phyloP scores from a whole-genome alignment of 1,140 invertebrate species.

The Drosophila littoralis region DNA sequence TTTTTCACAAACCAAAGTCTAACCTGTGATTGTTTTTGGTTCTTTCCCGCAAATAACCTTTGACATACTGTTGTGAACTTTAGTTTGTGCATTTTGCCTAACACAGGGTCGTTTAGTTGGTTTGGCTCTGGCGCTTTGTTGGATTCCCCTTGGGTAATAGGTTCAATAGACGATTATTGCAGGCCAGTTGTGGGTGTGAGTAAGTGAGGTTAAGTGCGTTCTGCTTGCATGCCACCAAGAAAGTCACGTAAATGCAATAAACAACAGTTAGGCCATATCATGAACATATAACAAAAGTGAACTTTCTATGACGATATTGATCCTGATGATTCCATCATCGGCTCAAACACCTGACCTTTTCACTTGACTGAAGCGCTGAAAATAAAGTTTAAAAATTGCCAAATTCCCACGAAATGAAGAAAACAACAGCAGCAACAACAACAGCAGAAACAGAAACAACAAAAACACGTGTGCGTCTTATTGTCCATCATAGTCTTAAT shows the following conservation, averaged over 20 bases:
- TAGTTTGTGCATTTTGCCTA: conserved; percentile 12
- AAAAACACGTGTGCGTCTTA: conserved; percentile 34
- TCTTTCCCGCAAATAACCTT: not conserved
- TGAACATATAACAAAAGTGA: not conserved
- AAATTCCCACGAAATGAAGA: conserved; percentile 55
- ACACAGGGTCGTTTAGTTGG: conserved; percentile 29
- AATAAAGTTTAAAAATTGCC: conserved; percentile 35
- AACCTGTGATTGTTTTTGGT: not conserved
- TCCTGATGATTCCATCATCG: conserved; percentile 2
- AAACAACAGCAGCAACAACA: conserved; percentile 9
- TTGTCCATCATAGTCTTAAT: conserved; percentile 28
- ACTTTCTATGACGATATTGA: conserved; percentile 5
- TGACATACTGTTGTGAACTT: not conserved
- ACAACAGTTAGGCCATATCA: conserved; percentile 8
- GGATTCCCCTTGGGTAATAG: conserved; percentile 59
- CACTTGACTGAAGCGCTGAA: conserved; percentile 24
- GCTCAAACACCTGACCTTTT: conserved; percentile 45
- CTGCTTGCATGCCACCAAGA: not conserved
- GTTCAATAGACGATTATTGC: conserved; percentile 75
- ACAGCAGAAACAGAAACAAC: not conserved
- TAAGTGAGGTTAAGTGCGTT: conserved; percentile 58
- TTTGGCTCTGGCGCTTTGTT: conserved; percentile 48
- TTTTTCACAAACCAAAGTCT: not conserved
- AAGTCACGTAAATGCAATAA: conserved; percentile 21
- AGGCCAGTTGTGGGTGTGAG: conserved; percentile 41